phyloP scores from a whole-genome alignment of 2,888 invertebrate species.

The Anticlea derivata region DNA sequence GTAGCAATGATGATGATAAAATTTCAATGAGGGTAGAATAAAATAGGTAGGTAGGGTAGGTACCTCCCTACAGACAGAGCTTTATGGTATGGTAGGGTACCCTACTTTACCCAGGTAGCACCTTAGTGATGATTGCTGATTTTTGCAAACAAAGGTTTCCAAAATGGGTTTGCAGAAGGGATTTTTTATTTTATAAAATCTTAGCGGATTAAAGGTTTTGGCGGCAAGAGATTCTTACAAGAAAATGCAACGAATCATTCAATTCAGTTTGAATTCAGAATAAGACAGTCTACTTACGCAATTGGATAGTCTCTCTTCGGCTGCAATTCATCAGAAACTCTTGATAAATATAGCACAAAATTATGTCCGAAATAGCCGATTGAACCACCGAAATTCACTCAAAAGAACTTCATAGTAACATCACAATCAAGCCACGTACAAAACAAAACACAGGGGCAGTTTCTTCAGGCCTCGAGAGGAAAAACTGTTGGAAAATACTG shows the following conservation, averaged over 20 bases:
- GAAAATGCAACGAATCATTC: not conserved
- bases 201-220: constrained; percentile 5
- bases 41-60: too few relatives aligned
- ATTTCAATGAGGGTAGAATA: too few relatives aligned
- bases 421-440: constrained; percentile 50
- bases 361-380: constrained; percentile 70
- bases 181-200: not conserved
- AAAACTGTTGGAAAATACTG: constrained; percentile 57
- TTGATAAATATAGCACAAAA: constrained; percentile 67
- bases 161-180: not conserved
- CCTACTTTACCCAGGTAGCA: too few relatives aligned
- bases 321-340: constrained; percentile 65
- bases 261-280: constrained; percentile 12
- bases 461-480: constrained; percentile 38
- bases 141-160: too few relatives aligned
- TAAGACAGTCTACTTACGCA: constrained; percentile 68
- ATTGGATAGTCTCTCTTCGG: constrained; percentile 58
- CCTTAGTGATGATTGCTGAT: too few relatives aligned
- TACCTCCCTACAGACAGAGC: too few relatives aligned
- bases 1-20: too few relatives aligned
- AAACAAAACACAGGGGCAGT: constrained; percentile 47
- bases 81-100: too few relatives aligned
- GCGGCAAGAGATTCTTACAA: constrained; percentile 10
- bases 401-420: constrained; percentile 59
- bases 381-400: constrained; percentile 49